Evolutionary conservation across 2,888 invertebrate species (phyloP).

Genomic region (Pachliopta kotzebuea): DNA sequence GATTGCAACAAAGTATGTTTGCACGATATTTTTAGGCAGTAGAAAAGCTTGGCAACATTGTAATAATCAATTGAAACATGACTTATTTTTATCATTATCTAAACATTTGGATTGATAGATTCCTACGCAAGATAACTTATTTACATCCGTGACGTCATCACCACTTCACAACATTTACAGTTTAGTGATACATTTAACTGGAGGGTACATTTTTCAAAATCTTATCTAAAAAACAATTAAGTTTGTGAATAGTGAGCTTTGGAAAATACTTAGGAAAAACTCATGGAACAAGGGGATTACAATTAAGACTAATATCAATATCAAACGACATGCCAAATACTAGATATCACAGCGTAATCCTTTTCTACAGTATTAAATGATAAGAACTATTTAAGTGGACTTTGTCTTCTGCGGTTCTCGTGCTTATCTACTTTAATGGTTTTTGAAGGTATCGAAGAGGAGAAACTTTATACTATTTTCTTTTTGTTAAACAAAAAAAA

Average conservation of each 20-base stretch:
- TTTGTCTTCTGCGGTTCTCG: neutral
- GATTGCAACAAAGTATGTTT: too few relatives aligned
- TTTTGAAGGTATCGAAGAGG: neutral
- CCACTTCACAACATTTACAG: neutral
- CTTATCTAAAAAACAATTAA: conserved; percentile 29
- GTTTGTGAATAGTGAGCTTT: neutral
- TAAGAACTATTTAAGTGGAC: neutral
- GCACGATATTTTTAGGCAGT: too few relatives aligned
- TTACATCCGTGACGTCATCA: conserved; percentile 9
- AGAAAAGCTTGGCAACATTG: neutral
- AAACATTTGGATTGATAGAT: too few relatives aligned
- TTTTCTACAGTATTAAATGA: neutral
- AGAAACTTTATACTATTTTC: neutral
- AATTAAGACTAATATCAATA: neutral
- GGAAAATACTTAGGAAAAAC: conserved; percentile 15
- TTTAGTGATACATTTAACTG: neutral
- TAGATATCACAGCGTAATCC: neutral
- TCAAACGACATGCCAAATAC: neutral
- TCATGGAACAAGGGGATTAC: conserved; percentile 7
- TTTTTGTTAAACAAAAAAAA: neutral
- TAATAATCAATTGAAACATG: neutral
- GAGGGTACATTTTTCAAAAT: conserved; percentile 19
- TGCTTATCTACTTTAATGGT: neutral
- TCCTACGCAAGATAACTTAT: neutral
- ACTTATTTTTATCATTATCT: neutral